Base-by-base conservation (phyloP, 2,113 vertebrate species). In the Xenotilapia leptura region DNA sequence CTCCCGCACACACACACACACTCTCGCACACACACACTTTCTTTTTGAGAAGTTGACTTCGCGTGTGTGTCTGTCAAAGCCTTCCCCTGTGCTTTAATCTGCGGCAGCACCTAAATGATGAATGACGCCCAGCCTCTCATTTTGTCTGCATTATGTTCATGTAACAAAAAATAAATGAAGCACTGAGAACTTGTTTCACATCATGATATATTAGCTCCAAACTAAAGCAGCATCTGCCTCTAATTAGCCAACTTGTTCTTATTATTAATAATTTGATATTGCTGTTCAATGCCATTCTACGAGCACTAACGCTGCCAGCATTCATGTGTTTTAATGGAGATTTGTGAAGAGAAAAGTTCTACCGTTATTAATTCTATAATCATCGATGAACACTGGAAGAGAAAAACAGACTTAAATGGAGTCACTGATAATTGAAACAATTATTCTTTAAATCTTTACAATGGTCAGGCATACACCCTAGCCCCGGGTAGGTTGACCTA, bases 21-120 rank as follows among this genome's bases (percentile, higher is more conserved):
- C 6, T 1, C 28, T 31, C 28, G 2, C 54, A 2, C 79, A 10
- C 10, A 19, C 79, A 12, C 5, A 5, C 15, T 54, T 58, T 54
- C 21, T 68, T 38, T 82, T 21, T 36, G 36, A 23, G 36, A 2
- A 60, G 49, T 55, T 70, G 70, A 54, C 53, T 83, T 14, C 21
- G 45, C 11, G 17, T 82, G 58, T 36, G 42, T 21, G 49, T 47
- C 82, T 79, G 85, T 92, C 86, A 88, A 80, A 88, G 89, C 80
- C 23, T 58, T 86, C 77, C 31, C 79, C 49, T 80, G 54, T 49
- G 70, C 88, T 90, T 91, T 86, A 79, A 86, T 91, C 70, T 79
- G 26, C 38, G 49, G 87, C 86, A 65, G 55, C n/a, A 17, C 31
- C 55, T 65, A 68, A 85, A 87, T 91, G 87, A 88, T 90, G 58